Percentiles rank a stretch among this genome's conserved stretches.
Evolutionary conservation across 2,113 vertebrate species (phyloP).

Genomic region (Vulpes vulpes): DNA sequence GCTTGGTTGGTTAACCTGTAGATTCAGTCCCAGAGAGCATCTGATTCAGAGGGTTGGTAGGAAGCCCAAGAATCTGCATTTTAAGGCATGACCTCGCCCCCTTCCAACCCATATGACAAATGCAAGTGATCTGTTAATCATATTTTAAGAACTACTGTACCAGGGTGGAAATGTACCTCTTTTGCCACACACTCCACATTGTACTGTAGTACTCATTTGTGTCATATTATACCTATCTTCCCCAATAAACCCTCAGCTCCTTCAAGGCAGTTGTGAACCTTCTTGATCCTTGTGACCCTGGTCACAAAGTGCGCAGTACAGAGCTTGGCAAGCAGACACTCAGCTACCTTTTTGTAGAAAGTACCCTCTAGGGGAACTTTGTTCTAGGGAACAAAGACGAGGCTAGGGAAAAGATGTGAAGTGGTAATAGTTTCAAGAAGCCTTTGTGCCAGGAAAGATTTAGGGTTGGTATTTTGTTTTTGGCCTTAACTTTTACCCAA

Average conservation of each 20-base stretch:
- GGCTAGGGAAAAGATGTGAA: neutral
- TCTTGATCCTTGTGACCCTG: neutral
- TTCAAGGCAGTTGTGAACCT: neutral
- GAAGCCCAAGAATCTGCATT: neutral
- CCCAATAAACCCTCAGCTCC: neutral
- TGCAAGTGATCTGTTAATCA: neutral
- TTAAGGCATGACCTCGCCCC: neutral
- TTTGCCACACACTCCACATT: neutral
- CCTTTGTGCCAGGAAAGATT: neutral
- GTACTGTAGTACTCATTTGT: neutral
- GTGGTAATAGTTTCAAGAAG: neutral
- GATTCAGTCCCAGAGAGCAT: neutral
- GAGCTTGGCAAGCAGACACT: neutral
- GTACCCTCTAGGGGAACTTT: neutral
- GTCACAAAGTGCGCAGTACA: neutral
- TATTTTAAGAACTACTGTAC: neutral
- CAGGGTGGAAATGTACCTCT: neutral
- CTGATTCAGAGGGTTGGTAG: neutral
- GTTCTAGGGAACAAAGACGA: neutral
- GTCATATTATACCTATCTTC: neutral
- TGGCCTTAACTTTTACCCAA: neutral
- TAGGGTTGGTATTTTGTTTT: slow-evolving; percentile 2
- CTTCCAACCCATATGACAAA: neutral
- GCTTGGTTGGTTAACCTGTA: neutral
- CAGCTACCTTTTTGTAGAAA: neutral